These are phyloP conservation scores for Schizopygopsis malacanthus DNA, from an alignment of 2,797 vertebrate species.

Conservation along the genomic window DNA sequence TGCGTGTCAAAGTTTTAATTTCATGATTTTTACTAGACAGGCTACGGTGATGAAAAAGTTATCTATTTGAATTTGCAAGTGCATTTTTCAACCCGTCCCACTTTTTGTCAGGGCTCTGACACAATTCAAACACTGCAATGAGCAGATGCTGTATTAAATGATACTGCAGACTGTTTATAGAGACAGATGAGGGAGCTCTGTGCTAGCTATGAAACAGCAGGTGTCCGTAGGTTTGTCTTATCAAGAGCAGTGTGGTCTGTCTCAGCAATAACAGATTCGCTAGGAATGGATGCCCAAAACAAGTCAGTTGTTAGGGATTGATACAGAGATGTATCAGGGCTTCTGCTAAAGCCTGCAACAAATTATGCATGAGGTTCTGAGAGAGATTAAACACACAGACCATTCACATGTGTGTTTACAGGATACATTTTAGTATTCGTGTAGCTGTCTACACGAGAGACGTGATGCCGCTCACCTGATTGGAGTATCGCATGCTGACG, in stretches of 20 bases:
- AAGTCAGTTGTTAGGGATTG: conserved; percentile 15
- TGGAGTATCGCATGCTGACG: conserved; percentile 96
- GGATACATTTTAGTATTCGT: neutral
- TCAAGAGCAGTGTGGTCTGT: conserved; percentile 27
- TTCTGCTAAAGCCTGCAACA: conserved; percentile 1
- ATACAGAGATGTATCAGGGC: conserved; percentile 19
- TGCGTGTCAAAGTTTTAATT: neutral
- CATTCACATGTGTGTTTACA: neutral
- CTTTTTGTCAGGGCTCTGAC: neutral
- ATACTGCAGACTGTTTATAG: neutral
- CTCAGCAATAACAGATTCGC: conserved; percentile 27
- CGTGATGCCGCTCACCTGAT: conserved; percentile 82
- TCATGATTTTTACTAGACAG: neutral
- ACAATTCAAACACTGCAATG: neutral
- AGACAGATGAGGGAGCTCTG: conserved; percentile 1
- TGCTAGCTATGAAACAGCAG: conserved; percentile 35
- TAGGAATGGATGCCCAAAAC: conserved; percentile 18
- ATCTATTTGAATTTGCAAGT: neutral
- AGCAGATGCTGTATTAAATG: conserved; percentile 14
- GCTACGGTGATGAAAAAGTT: neutral
- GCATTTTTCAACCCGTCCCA: neutral
- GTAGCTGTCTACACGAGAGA: conserved; percentile 2
- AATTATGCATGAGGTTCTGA: conserved; percentile 12
- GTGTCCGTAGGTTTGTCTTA: conserved; percentile 23
- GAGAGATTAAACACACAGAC: conserved; percentile 12